Percentiles rank a stretch among this genome's conserved stretches.
Conservation (phyloP, 2,113 vertebrate genomes). For the Microtus montanus region DNA sequence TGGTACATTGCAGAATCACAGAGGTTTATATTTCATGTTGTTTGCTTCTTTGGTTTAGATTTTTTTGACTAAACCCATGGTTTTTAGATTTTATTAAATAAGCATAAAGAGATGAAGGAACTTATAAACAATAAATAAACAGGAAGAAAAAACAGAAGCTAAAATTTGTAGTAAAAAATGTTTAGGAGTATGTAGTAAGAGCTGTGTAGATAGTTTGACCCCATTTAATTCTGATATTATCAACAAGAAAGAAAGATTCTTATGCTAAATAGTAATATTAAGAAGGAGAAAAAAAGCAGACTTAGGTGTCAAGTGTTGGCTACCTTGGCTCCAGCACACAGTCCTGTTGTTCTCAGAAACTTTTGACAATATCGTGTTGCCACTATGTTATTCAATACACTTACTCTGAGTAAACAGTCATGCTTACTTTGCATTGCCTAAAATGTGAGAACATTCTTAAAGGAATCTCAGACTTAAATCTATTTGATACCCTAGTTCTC, state of each 20-base stretch:
- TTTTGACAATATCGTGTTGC: background rate
- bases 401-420: conserved; percentile 11
- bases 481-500: background rate
- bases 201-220: background rate
- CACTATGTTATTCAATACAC: background rate
- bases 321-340: background rate
- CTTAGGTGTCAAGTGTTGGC: background rate
- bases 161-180: conserved; percentile 23
- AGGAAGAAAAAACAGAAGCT: background rate
- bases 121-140: background rate
- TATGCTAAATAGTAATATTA: background rate
- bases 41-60: background rate
- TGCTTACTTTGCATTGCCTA: conserved; percentile 19
- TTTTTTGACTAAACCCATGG: background rate
- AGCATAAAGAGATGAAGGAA: background rate
- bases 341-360: background rate
- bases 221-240: conserved; percentile 9
- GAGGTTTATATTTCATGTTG: background rate
- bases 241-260: background rate
- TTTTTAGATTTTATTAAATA: background rate
- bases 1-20: background rate
- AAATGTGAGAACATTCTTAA: conserved; percentile 5
- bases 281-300: background rate
- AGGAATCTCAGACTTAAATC: conserved; percentile 28
- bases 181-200: background rate